phyloP scores from a whole-genome alignment of 35 echinoderm and acorn worm species.

The Heliocidaris erythrogramma region DNA sequence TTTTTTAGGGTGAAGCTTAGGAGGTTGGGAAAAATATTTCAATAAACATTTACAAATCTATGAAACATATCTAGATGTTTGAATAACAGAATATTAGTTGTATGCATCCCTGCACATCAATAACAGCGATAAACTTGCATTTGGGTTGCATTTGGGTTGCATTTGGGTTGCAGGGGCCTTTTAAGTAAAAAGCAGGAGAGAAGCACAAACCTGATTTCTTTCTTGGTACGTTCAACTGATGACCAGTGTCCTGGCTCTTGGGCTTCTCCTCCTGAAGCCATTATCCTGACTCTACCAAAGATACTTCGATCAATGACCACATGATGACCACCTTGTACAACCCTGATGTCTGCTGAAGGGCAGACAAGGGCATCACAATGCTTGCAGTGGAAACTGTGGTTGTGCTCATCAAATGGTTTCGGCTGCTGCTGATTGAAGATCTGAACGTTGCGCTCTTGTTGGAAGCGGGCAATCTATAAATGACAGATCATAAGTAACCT shows the following conservation, averaged over 20 bases:
- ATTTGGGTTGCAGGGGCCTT: too few relatives aligned
- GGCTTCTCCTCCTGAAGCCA: neutral
- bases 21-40: too few relatives aligned
- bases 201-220: neutral
- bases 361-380: neutral
- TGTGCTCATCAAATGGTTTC: neutral
- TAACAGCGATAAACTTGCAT: too few relatives aligned
- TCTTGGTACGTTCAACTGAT: neutral
- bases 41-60: too few relatives aligned
- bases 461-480: neutral
- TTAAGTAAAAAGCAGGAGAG: too few relatives aligned
- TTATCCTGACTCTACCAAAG: neutral
- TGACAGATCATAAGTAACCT: too few relatives aligned
- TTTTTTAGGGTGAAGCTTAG: too few relatives aligned
- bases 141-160: too few relatives aligned
- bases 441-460: neutral
- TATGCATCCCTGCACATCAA: too few relatives aligned
- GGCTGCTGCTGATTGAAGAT: neutral
- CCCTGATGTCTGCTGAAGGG: neutral
- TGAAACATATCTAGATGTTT: too few relatives aligned
- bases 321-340: constrained; percentile 19
- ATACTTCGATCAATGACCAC: neutral
- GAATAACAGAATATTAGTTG: too few relatives aligned
- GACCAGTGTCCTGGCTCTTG: neutral
- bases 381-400: neutral